Evolutionary conservation across 2,113 vertebrate species (phyloP), one percentile per base, ranked within the genome.

Genomic region (Indicator maculatus): DNA sequence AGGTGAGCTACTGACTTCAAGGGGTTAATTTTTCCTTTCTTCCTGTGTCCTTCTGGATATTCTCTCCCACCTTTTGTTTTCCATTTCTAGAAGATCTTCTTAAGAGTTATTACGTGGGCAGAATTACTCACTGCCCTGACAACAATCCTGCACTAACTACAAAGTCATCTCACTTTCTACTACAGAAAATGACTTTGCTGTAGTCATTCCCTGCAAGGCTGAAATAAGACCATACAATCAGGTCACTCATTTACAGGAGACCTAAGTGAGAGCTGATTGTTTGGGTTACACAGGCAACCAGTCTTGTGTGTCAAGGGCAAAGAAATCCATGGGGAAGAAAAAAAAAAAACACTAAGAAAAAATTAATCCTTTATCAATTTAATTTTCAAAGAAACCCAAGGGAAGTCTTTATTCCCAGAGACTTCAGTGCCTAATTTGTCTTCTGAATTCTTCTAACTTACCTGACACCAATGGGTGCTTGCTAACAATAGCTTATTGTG

Each of bases 281-380:
- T 97, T 92, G 86, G 61, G 88, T 95, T 83, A 74, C 87, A 61
- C 58, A 88, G 93, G 86, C 50, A 92, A 72, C 71, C 17, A 16
- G 88, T 93, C 90, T 90, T 74, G 47, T 65, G 67, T 89, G 90
- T 94, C 90, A 71, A 90, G 96, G 93, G 93, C 94, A 96, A 98
- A 95, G 86, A 50, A 95, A 91, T 61, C 63, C 94, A 61, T 11
- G 28, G 47, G 59, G 47, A 56, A n/a, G 88, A 8, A 26, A 38
- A 36, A 12, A 44, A 59, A 8, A 47, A 30, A 36, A 36, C 36
- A 36, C 36, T 36, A 36, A 80, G 81, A 28, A 61, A 61, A 69
- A 36, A 97, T 96, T 96, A 95, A 95, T 97, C 93, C 93, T 96
- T 95, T 84, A 96, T 96, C 92, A 95, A 70, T 91, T 97, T 95